phyloP scores from a whole-genome alignment of 2,113 vertebrate genomes.

The Chaetodon trifascialis region DNA sequence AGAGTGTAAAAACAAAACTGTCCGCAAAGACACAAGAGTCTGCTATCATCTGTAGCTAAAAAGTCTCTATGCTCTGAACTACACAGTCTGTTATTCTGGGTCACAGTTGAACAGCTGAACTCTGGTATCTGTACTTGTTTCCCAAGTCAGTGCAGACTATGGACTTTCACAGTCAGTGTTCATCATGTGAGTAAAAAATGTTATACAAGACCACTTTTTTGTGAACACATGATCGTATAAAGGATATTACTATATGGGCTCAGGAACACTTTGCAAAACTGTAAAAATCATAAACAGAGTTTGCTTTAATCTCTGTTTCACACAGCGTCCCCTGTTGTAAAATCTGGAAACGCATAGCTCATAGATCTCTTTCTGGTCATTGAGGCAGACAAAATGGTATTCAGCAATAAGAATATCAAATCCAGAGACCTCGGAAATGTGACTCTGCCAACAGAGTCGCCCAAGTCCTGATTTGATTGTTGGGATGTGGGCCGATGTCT shows the following conservation, averaged over 20 bases:
- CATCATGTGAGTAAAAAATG: constrained; percentile 14
- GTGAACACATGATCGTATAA: too few relatives aligned
- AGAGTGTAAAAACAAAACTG: not conserved
- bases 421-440: constrained; percentile 4
- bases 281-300: too few relatives aligned
- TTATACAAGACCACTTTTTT: not conserved
- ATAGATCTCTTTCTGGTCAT: not conserved
- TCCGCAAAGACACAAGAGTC: not conserved
- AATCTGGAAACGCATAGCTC: constrained; percentile 4
- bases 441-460: constrained; percentile 17
- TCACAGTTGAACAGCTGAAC: constrained; percentile 51
- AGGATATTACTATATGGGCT: too few relatives aligned
- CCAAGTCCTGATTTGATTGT: constrained; percentile 56
- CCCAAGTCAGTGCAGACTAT: constrained; percentile 46
- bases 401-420: not conserved
- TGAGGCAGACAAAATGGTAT: constrained; percentile 9
- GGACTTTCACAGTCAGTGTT: constrained; percentile 32
- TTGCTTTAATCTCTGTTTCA: too few relatives aligned
- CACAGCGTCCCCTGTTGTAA: not conserved
- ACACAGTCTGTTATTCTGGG: constrained; percentile 47
- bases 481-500: constrained; percentile 57
- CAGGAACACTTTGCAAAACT: too few relatives aligned
- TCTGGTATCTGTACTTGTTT: constrained; percentile 53
- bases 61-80: constrained; percentile 4
- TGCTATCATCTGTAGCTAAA: not conserved